Evolutionary conservation across 2,113 vertebrate genomes (phyloP).

Genomic region (Glaucomys volans): DNA sequence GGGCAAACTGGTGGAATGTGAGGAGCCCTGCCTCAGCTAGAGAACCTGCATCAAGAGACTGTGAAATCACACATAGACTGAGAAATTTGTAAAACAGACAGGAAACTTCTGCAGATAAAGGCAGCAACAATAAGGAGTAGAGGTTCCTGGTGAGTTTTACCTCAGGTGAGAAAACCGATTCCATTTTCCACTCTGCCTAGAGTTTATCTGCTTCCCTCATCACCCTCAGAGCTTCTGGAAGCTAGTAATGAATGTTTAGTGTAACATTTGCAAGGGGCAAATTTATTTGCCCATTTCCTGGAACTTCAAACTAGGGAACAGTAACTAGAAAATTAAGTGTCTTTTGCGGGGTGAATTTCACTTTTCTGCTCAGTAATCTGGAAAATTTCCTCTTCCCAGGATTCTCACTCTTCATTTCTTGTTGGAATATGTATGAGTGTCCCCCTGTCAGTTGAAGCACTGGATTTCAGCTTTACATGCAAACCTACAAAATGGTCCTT

Average conservation of each 20-base stretch:
- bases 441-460: not conserved
- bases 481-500: not conserved
- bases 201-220: not conserved
- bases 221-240: not conserved
- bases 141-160: not conserved
- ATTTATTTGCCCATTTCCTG: not conserved
- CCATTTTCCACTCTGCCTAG: not conserved
- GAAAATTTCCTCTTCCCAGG: not conserved
- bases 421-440: not conserved
- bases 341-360: not conserved
- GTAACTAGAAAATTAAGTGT: not conserved
- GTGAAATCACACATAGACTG: not conserved
- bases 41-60: not conserved
- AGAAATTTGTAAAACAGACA: not conserved
- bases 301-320: not conserved
- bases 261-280: not conserved
- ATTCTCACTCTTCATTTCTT: not conserved
- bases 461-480: not conserved
- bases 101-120: not conserved
- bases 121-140: not conserved
- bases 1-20: not conserved
- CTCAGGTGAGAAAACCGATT: not conserved
- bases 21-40: not conserved
- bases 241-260: not conserved
- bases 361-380: not conserved